Base-by-base conservation (phyloP, 1,140 invertebrate species). In the Drosophila oshimai region DNA sequence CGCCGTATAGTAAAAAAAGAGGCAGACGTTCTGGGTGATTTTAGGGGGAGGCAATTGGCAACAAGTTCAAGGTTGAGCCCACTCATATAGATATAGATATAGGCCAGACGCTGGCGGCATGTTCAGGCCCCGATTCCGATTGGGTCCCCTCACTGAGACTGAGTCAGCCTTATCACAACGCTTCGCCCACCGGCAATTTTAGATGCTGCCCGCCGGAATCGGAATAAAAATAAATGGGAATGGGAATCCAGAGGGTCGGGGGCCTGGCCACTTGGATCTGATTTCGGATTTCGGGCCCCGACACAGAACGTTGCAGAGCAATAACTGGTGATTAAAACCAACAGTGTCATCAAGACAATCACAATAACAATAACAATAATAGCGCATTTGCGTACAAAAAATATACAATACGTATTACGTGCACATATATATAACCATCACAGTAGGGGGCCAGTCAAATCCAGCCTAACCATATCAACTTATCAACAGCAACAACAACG, bases 231-330 rank as follows among this genome's bases (percentile, higher is more conserved):
- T 4, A 7, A 4, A 29, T 24, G 57, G 49, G 22, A 17, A 45
- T 55, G 46, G 69, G 34, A 51, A 51, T 50, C 50, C 36, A 61
- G 62, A 20, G 29, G 24, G 33, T 20, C 42, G 31, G 26, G 47
- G 31, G 26, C 17, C 34, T 26, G 61, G 57, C 22, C 46, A 37
- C 34, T 34, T 53, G 44, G 61, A 73, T 46, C 18, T 76, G 77
- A 62, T 81, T 79, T 15, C 55, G 12, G 31, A 69, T 80, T 87
- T 84, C 81, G 81, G 81, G 81, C 83, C 83, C 81, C 81, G 80
- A 34, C 62, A 70, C 78, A 62, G 26, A 29, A 13, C 12, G 13
- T 6, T 31, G 5, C 26, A 42, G 29, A 33, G 51, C 53, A 69
- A 42, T 58, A 73, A 36, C 60, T 51, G 57, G 44, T 49, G 78